A percentile compares a stretch with the other conserved stretches of the same genome.
Evolutionary conservation across 2,113 vertebrate species (phyloP).

Genomic region (Dipodomys ordii): DNA sequence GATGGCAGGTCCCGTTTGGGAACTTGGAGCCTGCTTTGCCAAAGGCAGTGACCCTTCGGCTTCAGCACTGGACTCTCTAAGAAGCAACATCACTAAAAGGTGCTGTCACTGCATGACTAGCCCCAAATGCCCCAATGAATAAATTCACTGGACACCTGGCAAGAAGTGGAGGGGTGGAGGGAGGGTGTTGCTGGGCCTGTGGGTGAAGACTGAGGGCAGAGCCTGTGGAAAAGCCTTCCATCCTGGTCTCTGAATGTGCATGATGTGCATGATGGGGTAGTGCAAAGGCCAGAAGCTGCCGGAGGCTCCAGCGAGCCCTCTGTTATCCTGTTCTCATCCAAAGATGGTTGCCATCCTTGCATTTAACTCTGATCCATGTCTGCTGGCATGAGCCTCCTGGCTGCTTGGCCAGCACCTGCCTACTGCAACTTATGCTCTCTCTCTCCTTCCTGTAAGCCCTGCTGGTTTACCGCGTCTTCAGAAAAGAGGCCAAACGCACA

Average conservation of each 20-base stretch:
- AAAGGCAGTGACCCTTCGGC: neutral
- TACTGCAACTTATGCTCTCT: neutral
- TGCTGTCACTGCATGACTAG: neutral
- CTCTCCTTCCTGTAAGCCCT: slow-evolving; percentile 86
- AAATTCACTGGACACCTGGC: neutral
- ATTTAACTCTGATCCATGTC: accelerated
- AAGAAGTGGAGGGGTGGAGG: neutral
- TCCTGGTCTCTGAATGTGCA: neutral
- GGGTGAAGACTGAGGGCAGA: neutral
- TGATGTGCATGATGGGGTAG: neutral
- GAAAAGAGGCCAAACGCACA: slow-evolving; percentile 90
- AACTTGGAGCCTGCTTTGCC: neutral
- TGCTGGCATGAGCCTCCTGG: neutral
- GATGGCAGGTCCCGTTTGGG: neutral
- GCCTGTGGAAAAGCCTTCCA: neutral
- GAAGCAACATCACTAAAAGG: neutral
- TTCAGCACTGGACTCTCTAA: neutral
- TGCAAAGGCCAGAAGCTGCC: neutral
- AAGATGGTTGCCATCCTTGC: neutral
- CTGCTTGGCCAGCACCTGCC: neutral
- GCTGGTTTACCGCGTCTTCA: slow-evolving; percentile 94
- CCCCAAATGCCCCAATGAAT: neutral
- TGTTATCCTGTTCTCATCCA: neutral
- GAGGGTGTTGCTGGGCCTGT: neutral
- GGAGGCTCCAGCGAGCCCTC: neutral